Percentiles rank a stretch among this genome's conserved stretches.
Evolutionary conservation across 2,797 vertebrate species (phyloP).

Genomic region (Pantherophis vulpinus): DNA sequence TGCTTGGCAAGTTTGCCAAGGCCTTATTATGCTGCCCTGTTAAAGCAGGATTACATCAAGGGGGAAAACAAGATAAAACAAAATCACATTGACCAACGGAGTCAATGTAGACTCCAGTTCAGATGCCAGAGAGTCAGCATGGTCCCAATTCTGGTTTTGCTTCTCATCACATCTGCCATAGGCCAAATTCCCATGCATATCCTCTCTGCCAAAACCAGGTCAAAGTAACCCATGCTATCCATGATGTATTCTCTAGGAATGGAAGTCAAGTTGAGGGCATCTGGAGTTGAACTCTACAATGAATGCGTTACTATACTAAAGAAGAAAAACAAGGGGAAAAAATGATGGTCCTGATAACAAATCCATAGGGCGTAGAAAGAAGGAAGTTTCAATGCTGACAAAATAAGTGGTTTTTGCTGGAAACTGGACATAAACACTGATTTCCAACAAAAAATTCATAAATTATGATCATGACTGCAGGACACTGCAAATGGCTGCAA

Average conservation of each 20-base stretch:
- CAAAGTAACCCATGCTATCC: not conserved
- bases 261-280: not conserved
- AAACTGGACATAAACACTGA: not conserved
- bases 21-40: not conserved
- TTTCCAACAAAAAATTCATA: not conserved
- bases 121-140: not conserved
- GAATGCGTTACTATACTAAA: not conserved
- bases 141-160: not conserved
- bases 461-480: not conserved
- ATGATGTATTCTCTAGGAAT: not conserved
- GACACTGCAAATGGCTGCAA: not conserved
- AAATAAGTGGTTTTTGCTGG: not conserved
- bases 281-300: not conserved
- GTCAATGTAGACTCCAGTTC: not conserved
- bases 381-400: not conserved
- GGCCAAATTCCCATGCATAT: not conserved
- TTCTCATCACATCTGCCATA: not conserved
- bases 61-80: not conserved
- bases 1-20: not conserved
- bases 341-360: not conserved
- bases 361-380: not conserved
- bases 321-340: not conserved
- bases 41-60: not conserved
- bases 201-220: not conserved
- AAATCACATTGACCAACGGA: not conserved